Evolutionary conservation across 2,888 invertebrate species (phyloP).

Genomic region (Cephus pygmeus): DNA sequence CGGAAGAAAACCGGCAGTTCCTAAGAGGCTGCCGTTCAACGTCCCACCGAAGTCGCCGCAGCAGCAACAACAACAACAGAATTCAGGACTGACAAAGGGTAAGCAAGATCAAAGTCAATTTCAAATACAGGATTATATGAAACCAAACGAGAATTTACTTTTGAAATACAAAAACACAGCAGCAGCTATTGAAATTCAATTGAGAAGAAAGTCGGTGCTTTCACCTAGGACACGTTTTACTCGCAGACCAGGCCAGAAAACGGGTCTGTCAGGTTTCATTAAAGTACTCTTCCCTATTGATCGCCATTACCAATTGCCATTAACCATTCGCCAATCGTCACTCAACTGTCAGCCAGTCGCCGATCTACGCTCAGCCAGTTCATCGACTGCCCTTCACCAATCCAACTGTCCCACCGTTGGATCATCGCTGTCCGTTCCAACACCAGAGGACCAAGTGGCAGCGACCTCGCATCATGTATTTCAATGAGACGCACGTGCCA

Average conservation of each 20-base stretch:
- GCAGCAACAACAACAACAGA: constrained; percentile 27
- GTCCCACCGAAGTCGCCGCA: constrained; percentile 29
- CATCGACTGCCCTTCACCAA: neutral
- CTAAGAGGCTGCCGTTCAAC: constrained; percentile 42
- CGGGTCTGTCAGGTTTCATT: neutral
- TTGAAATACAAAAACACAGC: neutral
- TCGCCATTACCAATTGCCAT: neutral
- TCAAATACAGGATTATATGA: neutral
- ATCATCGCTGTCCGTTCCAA: neutral
- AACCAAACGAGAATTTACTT: neutral
- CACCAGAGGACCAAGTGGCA: neutral
- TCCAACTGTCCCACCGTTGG: neutral
- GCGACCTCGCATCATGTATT: neutral
- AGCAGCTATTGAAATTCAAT: neutral
- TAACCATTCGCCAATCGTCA: neutral
- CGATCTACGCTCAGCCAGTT: neutral
- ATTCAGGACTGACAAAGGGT: constrained; percentile 42
- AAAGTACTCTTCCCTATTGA: neutral
- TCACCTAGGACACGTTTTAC: constrained; percentile 10
- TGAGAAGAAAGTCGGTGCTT: constrained; percentile 15
- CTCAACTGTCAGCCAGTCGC: neutral
- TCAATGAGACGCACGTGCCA: neutral
- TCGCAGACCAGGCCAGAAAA: neutral
- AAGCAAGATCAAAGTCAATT: neutral
- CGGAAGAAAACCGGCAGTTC: constrained; percentile 49